Evolutionary conservation across 2,797 vertebrate species (phyloP), one percentile per base, ranked within the genome.

Genomic region (Spinus pinus): DNA sequence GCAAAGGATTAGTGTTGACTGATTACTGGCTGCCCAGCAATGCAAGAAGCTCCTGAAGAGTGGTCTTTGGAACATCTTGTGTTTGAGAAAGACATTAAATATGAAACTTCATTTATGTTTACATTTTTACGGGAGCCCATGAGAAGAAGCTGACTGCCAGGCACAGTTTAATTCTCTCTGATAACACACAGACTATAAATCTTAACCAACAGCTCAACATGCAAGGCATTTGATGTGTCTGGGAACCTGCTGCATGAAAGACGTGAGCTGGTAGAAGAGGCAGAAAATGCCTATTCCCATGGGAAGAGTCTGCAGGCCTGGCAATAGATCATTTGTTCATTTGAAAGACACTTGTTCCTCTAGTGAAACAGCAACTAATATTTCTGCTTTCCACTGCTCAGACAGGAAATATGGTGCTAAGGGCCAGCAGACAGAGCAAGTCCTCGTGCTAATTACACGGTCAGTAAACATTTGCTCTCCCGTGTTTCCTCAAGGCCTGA

Each of bases 361-460:
- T 97, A 93, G 98, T 98, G 95, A 98, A 98, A 98, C 90, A 98
- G 90, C 97, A 98, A 97, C 97, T 97, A 97, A 97, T 95, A 97
- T 97, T 98, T 98, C 97, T 51, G 77, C 95, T 97, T 96, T 97
- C 93, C 95, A 91, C 80, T 97, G 96, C 95, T 96, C 94, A 95
- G 97, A 98, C 98, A 98, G 98, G 98, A 98, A 98, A 97, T 96
- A 94, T 84, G 97, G 98, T 97, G 98, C 98, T 98, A 98, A 98
- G 98, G 98, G 97, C 98, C 97, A 97, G 97, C 97, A 98, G 98
- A 98, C 98, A 99, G 98, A 98, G 98, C 98, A 98, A 98, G 98
- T 98, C 98, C 98, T 98, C 96, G 91, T 98, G 98, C 98, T 98
- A 99, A 99, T 99, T 99, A 99, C 99, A 99, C 97, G 98, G 98